Evolutionary conservation across 1,140 invertebrate species (phyloP).

Genomic region (Lepidostoma basale): DNA sequence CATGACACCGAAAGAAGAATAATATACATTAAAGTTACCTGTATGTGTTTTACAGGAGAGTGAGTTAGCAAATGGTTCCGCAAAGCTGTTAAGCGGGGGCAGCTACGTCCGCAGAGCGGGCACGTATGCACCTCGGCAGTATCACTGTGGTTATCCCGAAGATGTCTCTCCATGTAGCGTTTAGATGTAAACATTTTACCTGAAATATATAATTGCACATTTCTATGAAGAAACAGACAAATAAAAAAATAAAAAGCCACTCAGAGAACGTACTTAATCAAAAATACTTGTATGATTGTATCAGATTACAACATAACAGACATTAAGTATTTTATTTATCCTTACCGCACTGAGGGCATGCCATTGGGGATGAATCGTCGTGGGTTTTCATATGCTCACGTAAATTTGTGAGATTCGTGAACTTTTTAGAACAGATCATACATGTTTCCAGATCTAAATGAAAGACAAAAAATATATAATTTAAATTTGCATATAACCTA

Average conservation of each 20-base stretch:
- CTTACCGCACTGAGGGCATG: constrained; percentile 57
- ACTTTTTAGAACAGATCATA: constrained; percentile 54
- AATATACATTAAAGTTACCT: constrained; percentile 44
- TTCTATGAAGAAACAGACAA: not conserved
- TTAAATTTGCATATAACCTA: too few relatives aligned
- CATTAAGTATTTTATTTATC: not conserved
- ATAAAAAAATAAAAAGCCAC: not conserved
- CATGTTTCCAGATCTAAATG: constrained; percentile 59
- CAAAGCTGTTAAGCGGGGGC: constrained; percentile 50
- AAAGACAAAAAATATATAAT: constrained; percentile 34
- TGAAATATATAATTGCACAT: constrained; percentile 30
- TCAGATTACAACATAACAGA: not conserved
- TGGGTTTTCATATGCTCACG: constrained; percentile 59
- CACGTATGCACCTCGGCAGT: constrained; percentile 50
- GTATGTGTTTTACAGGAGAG: constrained; percentile 50
- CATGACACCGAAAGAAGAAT: too few relatives aligned
- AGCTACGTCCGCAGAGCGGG: constrained; percentile 52
- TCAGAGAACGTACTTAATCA: too few relatives aligned
- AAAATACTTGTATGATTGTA: too few relatives aligned
- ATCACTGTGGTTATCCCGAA: constrained; percentile 51
- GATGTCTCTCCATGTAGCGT: constrained; percentile 56
- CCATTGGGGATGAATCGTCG: constrained; percentile 47
- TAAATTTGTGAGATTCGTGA: constrained; percentile 56
- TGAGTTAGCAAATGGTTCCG: constrained; percentile 56
- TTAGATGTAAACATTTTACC: constrained; percentile 54